phyloP scores from a whole-genome alignment of 2,113 vertebrate species.

The Pungitius pungitius region DNA sequence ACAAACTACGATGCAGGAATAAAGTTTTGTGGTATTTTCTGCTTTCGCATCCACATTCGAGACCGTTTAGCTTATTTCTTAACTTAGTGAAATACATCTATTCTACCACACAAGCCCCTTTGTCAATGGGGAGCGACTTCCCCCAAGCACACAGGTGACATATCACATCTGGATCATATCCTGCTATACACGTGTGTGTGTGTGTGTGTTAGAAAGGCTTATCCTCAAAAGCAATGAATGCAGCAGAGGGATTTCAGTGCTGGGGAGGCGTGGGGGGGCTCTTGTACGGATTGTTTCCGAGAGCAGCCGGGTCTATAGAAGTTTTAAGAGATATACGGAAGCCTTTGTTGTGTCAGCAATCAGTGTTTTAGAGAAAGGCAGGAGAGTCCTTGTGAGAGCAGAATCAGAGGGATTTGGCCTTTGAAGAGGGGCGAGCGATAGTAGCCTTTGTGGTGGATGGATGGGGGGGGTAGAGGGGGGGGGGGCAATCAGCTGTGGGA shows the following conservation, averaged over 20 bases:
- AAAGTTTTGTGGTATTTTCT: too few species aligned
- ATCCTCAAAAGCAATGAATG: slow-evolving; percentile 3
- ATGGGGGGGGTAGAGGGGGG: too few species aligned
- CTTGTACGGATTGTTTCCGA: slow-evolving; percentile 26
- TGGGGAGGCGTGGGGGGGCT: neutral
- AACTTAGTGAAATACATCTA: neutral
- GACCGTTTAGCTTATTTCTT: neutral
- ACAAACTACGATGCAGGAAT: too few species aligned
- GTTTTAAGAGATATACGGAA: slow-evolving; percentile 31
- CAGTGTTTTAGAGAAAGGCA: slow-evolving; percentile 11
- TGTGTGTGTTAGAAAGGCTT: neutral
- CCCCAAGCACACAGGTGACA: neutral
- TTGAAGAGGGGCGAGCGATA: slow-evolving; percentile 19
- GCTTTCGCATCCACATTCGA: neutral
- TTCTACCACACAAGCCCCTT: neutral
- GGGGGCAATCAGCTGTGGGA: slow-evolving; percentile 34
- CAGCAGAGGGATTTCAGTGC: neutral
- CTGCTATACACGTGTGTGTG: too few species aligned
- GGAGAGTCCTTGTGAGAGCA: slow-evolving; percentile 12
- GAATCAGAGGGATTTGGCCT: slow-evolving; percentile 45
- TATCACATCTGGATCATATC: too few species aligned
- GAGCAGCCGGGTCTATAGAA: slow-evolving; percentile 19
- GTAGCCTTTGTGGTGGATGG: slow-evolving; percentile 24
- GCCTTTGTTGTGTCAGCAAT: slow-evolving; percentile 50
- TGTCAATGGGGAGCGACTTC: neutral